Percentiles rank a stretch among this genome's conserved stretches.
These are phyloP conservation scores for Limnothrissa miodon DNA, from an alignment of 2,113 vertebrate species.

Conservation along the genomic window DNA sequence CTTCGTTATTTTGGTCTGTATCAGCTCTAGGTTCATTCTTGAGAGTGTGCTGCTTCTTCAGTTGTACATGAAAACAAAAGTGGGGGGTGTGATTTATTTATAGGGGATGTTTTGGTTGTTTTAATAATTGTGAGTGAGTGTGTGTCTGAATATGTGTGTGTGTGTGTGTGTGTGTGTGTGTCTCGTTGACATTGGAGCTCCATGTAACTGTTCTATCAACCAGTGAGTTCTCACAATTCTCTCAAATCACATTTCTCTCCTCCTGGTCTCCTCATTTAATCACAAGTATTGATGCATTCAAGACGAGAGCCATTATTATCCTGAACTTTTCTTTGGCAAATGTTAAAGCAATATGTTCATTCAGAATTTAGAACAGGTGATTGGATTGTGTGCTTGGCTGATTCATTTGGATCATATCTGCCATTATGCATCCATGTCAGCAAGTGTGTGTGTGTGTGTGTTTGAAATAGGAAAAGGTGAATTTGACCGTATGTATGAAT, in stretches of 20 bases:
- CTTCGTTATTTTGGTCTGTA: background rate
- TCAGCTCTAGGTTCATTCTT: background rate
- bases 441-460: background rate
- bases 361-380: background rate
- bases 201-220: no score
- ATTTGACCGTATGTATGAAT: background rate
- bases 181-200: background rate
- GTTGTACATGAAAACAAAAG: background rate
- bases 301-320: background rate
- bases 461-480: background rate
- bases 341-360: background rate
- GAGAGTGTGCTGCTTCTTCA: background rate
- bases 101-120: background rate
- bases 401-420: slow-evolving; percentile 4
- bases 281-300: background rate
- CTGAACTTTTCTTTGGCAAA: background rate
- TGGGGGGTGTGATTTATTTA: background rate
- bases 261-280: background rate
- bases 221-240: background rate
- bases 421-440: slow-evolving; percentile 1
- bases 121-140: background rate
- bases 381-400: background rate
- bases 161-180: background rate
- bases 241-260: background rate
- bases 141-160: background rate